Conservation (phyloP, 2,797 vertebrate species). For the Trachops cirrhosus region DNA sequence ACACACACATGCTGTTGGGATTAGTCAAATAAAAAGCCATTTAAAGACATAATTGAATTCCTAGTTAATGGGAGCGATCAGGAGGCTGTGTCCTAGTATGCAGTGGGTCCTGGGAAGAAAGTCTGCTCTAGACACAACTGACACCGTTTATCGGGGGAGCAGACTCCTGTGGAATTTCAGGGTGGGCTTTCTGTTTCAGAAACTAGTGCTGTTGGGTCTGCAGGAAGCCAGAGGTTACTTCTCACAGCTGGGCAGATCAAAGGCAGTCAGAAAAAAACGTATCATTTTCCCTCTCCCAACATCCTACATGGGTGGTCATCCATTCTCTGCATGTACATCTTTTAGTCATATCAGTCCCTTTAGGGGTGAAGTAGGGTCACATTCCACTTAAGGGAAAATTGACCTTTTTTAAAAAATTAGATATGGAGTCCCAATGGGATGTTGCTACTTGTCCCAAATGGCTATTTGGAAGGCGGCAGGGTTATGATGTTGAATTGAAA, state of each 20-base stretch:
- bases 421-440: not conserved
- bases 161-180: not conserved
- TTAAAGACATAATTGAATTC: constrained; percentile 21
- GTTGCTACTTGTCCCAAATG: not conserved
- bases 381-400: not conserved
- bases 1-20: not conserved
- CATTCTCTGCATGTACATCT: not conserved
- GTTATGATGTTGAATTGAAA: not conserved
- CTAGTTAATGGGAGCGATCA: not conserved
- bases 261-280: not conserved
- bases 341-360: not conserved
- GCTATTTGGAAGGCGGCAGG: not conserved
- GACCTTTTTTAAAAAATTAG: not conserved
- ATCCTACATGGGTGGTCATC: not conserved
- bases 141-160: not conserved
- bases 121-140: not conserved
- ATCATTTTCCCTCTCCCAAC: not conserved
- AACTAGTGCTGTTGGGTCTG: not conserved
- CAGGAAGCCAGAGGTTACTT: not conserved
- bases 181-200: not conserved
- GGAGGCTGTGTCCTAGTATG: not conserved
- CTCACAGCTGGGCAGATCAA: not conserved
- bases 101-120: not conserved
- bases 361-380: not conserved
- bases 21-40: not conserved